phyloP scores from a whole-genome alignment of 2,888 invertebrate genomes.

The Agrochola lychnidis region DNA sequence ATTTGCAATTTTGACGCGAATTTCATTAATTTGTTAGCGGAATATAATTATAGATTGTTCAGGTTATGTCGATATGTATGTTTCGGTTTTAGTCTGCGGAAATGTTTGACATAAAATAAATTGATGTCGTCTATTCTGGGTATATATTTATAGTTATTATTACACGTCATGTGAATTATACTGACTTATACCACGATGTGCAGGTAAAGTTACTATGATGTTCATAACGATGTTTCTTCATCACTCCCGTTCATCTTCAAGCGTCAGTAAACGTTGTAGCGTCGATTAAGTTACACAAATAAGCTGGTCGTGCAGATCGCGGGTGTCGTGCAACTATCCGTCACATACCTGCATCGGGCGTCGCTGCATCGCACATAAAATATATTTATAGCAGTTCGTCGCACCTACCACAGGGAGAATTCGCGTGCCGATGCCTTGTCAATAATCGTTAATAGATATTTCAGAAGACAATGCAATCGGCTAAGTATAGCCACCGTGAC shows the following conservation, averaged over 20 bases:
- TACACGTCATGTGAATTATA: neutral
- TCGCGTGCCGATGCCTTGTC: constrained; percentile 90
- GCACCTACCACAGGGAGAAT: constrained; percentile 88
- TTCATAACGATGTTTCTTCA: neutral
- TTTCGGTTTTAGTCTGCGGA: constrained; percentile 36
- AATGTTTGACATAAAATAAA: constrained; percentile 25
- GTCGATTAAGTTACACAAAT: constrained; percentile 60
- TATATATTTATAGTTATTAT: neutral
- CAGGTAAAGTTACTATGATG: neutral
- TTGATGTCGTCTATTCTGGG: neutral
- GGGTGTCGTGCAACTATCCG: constrained; percentile 65
- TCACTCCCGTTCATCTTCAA: neutral
- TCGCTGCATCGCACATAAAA: constrained; percentile 83
- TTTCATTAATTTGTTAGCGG: constrained; percentile 84
- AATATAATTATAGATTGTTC: constrained; percentile 72
- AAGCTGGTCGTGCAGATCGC: constrained; percentile 43
- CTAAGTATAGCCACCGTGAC: constrained; percentile 89
- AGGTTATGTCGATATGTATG: constrained; percentile 51
- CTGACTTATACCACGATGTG: neutral
- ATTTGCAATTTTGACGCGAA: constrained; percentile 88
- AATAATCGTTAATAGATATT: constrained; percentile 91
- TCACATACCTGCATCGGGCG: constrained; percentile 78
- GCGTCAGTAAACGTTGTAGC: constrained; percentile 19
- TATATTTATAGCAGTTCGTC: constrained; percentile 90
- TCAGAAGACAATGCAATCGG: constrained; percentile 90